Base-by-base conservation (phyloP, 2,888 invertebrate genomes). In the Xylota sylvarum region DNA sequence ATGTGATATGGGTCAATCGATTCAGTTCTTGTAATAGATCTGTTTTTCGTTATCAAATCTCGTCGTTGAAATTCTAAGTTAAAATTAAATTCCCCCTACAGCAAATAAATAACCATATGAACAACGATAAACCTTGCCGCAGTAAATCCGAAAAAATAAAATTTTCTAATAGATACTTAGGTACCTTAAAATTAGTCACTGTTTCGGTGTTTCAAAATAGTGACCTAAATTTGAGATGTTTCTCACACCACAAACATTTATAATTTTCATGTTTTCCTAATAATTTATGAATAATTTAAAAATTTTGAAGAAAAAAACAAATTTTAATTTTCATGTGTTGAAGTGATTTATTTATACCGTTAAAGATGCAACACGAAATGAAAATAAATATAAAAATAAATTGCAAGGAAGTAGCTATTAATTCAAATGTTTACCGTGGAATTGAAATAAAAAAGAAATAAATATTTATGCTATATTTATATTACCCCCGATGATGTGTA, bases 351-450 rank as follows among this genome's bases (percentile, higher is more conserved):
- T 67, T 52, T 14, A 9, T 3, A 23, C 40, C 5, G 52, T 67
- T 27, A 67, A 40, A 12, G 5, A 10, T 48, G 12, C 60, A 62
- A 19, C 40, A 40, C 37, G 0, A 64, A 46, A 37, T 37, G 7
- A 3, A 17, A 35, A 14, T 27, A 27, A 65, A 65, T 30, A n/a
- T 32, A 35, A 64, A 60, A 60, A 60, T 60, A 60, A 40, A 60
- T 35, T 60, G 37, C 19, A 60, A 35, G 2, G 58, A 60, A 7
- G 14, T 14, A 32, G 7, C 30, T 6, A 32, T 32, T 32, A 56
- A 32, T 56, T 56, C 32, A 17, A 17, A 17, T 32, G 32, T 43
- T 43, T 40, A 40, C n/a, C 4, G 5, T 60, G 17, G 9, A 19
- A 37, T 56, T 10, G 9, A 10, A 50, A 40, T 6, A 40, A 40